Evolutionary conservation across 92 coral and sea anemone species (phyloP).

Genomic region (Phenganax marumi): DNA sequence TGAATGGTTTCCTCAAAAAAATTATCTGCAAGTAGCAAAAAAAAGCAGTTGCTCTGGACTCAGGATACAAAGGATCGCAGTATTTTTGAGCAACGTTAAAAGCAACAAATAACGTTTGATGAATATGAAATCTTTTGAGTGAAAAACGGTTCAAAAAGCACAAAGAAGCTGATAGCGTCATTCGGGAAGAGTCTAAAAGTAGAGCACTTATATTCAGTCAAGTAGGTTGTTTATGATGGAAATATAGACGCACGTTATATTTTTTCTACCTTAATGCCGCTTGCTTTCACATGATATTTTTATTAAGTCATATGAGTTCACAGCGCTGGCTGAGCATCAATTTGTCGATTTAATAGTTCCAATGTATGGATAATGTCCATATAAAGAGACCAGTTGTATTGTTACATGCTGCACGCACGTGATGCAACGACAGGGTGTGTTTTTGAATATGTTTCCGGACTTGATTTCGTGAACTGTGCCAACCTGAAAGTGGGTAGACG

Average conservation of each 20-base stretch:
- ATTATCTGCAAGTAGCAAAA: too few relatives aligned
- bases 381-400: constrained; percentile 16
- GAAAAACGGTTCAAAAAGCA: too few relatives aligned
- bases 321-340: constrained; percentile 7
- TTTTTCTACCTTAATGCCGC: neutral
- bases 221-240: constrained; percentile 1
- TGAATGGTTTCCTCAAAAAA: too few relatives aligned
- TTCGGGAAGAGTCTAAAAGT: neutral
- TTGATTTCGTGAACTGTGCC: neutral
- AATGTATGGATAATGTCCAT: constrained; percentile 4
- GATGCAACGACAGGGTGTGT: constrained; percentile 19
- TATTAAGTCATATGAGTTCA: constrained; percentile 3
- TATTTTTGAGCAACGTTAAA: too few relatives aligned
- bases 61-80: too few relatives aligned
- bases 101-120: too few relatives aligned
- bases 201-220: neutral
- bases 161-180: too few relatives aligned
- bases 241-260: neutral
- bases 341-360: neutral
- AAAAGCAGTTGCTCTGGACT: too few relatives aligned
- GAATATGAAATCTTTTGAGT: too few relatives aligned
- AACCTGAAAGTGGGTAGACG: neutral
- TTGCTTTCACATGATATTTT: neutral
- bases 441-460: neutral
- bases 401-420: neutral